Conservation (phyloP, 2,113 vertebrate species). For the Chloropsis cyanopogon region DNA sequence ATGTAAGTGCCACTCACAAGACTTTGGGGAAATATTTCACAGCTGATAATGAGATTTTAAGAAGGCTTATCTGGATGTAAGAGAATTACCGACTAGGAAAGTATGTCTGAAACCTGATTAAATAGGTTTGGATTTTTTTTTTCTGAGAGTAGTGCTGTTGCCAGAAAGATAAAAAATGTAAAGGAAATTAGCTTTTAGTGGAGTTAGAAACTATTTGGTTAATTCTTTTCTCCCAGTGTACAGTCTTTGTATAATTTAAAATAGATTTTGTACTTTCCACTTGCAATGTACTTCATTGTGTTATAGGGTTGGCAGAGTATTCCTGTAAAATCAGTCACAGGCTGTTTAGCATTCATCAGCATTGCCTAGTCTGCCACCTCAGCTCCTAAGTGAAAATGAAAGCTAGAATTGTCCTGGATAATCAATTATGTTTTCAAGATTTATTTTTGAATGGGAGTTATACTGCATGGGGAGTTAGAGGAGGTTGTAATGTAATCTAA, state of each 20-base stretch:
- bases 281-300: not conserved
- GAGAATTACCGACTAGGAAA: not conserved
- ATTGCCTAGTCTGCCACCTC: not conserved
- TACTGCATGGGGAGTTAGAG: not conserved
- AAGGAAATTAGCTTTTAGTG: not conserved
- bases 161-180: not conserved
- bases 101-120: not conserved
- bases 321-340: not conserved
- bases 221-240: not conserved
- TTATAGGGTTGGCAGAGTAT: not conserved
- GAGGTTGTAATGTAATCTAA: not conserved
- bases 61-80: not conserved
- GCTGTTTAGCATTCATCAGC: slow-evolving; percentile 11
- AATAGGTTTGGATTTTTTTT: not conserved
- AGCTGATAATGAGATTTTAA: not conserved
- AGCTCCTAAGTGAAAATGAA: slow-evolving; percentile 34
- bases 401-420: not conserved
- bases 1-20: not conserved
- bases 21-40: not conserved
- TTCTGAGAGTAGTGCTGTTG: not conserved
- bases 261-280: not conserved
- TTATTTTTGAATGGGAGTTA: not conserved
- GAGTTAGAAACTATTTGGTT: not conserved
- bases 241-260: not conserved
- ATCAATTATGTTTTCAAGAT: slow-evolving; percentile 31